Evolutionary conservation across 2,888 invertebrate genomes (phyloP).

Genomic region (Scotopteryx bipunctaria): DNA sequence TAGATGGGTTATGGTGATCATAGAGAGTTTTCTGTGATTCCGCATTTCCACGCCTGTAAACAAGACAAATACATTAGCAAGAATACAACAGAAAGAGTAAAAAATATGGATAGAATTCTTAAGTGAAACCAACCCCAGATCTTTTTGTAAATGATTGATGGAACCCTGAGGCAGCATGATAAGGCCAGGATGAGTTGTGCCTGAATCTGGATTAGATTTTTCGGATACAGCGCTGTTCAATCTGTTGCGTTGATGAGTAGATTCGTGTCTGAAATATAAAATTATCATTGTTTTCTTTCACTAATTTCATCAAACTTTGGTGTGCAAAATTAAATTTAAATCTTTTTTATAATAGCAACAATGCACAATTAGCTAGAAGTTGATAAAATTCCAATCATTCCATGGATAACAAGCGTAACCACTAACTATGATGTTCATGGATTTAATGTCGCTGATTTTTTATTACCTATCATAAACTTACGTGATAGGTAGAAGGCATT

Average conservation of each 20-base stretch:
- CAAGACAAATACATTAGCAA: slow-evolving; percentile 21
- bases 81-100: no score
- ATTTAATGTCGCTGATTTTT: neutral
- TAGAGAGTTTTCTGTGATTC: slow-evolving; percentile 72
- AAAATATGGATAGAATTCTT: neutral
- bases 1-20: slow-evolving; percentile 81
- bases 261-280: slow-evolving; percentile 53
- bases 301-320: slow-evolving; percentile 6
- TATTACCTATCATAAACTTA: no score
- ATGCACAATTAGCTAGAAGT: neutral
- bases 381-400: slow-evolving; percentile 16
- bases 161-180: slow-evolving; percentile 72
- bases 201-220: slow-evolving; percentile 60
- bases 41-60: slow-evolving; percentile 56
- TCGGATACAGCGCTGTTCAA: slow-evolving; percentile 64
- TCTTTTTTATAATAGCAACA: no score
- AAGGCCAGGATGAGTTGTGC: slow-evolving; percentile 64
- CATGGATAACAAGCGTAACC: slow-evolving; percentile 9
- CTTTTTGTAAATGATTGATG: slow-evolving; percentile 65
- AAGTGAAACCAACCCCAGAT: slow-evolving; percentile 49
- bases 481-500: no score
- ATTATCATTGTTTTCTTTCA: neutral
- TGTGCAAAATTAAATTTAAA: neutral
- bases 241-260: slow-evolving; percentile 57
- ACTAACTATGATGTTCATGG: neutral